Evolutionary conservation across 2,113 vertebrate species (phyloP), one percentile per base, ranked within the genome.

Genomic region (Propithecus coquereli): DNA sequence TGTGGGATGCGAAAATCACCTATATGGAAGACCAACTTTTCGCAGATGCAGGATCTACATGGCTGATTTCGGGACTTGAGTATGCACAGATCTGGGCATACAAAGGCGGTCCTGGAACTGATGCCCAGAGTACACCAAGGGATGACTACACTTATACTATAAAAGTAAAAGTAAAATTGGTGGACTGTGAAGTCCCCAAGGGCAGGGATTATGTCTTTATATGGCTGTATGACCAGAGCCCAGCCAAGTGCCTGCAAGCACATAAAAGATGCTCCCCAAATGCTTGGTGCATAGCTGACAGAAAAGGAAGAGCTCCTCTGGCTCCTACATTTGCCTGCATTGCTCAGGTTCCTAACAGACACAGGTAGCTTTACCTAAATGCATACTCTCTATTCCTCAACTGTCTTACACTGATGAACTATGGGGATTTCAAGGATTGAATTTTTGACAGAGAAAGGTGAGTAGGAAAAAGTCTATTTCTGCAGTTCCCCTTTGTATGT

Each of bases 361-460:
- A 13, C 3, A 37, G 13, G 40, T 5, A n/a, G 74, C 34, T 40
- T 96, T 74, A 80, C 2, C 17, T 66, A 70, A 81, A 76, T 57
- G 32, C 8, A 66, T 8, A 43, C 5, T 81, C 70, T 43, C 37
- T 71, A 87, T 84, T 80, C 18, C 8, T 77, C 50, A 79, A 81
- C 50, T n/a, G 93, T 84, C n/a, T 84, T 65, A 54, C 18, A 83
- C 66, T 32, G 63, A 76, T 18, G 11, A 95, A 70, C 61, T 65
- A 70, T 2, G 30, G 0, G 23, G 34, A 93, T 57, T 85, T 93
- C 54, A 66, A 86, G 45, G 47, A 73, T 12, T 61, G 2, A 14
- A 86, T 52, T 91, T 84, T 10, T 95, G 68, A 92, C 66, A 96
- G 25, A 40, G 13, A 82, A 87, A 61, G 87, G n/a, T 65, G n/a